Percentiles rank a stretch among this genome's conserved stretches.
These are phyloP conservation scores for Brachystomella parvula DNA, from an alignment of 1,140 invertebrate species.

Conservation along the genomic window DNA sequence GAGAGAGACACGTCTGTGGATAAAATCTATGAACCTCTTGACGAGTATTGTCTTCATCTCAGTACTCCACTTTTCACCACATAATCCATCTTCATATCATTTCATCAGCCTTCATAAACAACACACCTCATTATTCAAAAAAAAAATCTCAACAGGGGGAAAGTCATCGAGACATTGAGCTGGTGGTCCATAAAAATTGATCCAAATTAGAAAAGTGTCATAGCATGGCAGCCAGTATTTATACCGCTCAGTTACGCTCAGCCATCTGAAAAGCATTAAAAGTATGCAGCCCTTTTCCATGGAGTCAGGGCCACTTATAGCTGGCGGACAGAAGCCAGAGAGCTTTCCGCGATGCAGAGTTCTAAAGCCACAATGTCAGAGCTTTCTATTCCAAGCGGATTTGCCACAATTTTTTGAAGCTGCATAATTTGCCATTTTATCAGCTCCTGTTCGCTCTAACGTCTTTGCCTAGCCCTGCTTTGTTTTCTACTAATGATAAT, in stretches of 20 bases:
- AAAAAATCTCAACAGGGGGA: neutral
- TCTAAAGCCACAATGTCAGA: neutral
- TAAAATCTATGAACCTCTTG: neutral
- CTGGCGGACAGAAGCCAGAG: neutral
- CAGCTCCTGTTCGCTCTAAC: too few species aligned
- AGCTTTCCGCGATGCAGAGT: neutral
- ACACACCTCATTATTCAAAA: neutral
- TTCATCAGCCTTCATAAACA: neutral
- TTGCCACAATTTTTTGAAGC: too few species aligned
- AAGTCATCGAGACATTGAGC: too few species aligned
- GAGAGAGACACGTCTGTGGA: neutral
- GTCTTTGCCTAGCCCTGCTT: neutral
- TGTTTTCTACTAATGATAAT: neutral
- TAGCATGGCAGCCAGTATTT: neutral
- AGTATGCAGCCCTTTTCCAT: neutral
- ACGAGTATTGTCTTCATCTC: neutral
- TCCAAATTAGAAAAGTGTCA: neutral
- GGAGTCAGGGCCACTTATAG: neutral
- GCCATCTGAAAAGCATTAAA: neutral
- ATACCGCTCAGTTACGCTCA: neutral
- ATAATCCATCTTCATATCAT: neutral
- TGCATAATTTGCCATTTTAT: too few species aligned
- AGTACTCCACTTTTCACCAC: neutral
- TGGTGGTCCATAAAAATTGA: neutral
- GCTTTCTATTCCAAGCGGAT: neutral